Conservation (phyloP, 2,888 invertebrate species). For the Nymphalis c-album region DNA sequence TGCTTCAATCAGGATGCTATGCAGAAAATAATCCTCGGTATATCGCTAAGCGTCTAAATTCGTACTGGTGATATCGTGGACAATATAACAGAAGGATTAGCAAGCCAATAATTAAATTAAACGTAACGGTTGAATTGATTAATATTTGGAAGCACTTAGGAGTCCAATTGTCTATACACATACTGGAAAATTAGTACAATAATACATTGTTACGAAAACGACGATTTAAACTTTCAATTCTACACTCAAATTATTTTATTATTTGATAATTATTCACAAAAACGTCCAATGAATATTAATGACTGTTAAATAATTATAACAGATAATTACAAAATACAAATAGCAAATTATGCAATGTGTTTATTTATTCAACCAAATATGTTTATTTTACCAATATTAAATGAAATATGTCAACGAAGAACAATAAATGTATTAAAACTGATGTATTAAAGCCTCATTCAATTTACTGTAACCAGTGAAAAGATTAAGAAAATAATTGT, state of each 20-base stretch:
- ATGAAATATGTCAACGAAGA: not conserved
- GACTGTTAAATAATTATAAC: not conserved
- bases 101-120: too few relatives aligned
- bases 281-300: slow-evolving; percentile 4
- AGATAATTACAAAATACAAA: not conserved
- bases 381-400: not conserved
- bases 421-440: not conserved
- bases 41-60: slow-evolving; percentile 1
- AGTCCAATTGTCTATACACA: too few relatives aligned
- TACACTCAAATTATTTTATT: not conserved
- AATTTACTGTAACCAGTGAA: slow-evolving; percentile 9
- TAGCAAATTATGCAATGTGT: not conserved
- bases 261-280: not conserved
- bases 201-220: too few relatives aligned
- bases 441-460: not conserved
- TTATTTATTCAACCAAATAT: not conserved
- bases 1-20: not conserved
- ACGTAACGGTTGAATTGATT: too few relatives aligned
- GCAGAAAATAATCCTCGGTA: not conserved
- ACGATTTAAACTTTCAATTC: not conserved
- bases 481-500: slow-evolving; percentile 32
- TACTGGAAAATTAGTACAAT: too few relatives aligned
- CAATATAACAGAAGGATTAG: too few relatives aligned
- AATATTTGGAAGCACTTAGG: too few relatives aligned
- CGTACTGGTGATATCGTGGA: not conserved